Evolutionary conservation across 1,140 invertebrate genomes (phyloP).

Genomic region (Dinoponera quadriceps): DNA sequence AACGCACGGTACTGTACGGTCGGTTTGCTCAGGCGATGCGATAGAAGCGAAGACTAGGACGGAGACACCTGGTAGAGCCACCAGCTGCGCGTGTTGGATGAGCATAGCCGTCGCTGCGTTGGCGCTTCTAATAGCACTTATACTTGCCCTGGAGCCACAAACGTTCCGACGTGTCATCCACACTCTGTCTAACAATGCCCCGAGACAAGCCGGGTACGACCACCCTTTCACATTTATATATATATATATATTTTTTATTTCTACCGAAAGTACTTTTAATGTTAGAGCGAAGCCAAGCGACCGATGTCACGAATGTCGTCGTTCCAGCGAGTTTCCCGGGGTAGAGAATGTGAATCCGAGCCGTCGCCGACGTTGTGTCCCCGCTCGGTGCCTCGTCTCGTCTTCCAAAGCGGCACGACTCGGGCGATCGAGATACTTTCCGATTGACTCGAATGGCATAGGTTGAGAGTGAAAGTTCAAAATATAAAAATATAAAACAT

Average conservation of each 20-base stretch:
- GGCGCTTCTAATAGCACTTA: conserved; percentile 81
- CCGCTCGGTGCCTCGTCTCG: neutral
- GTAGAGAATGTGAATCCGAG: neutral
- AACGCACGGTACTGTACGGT: conserved; percentile 76
- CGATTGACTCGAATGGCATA: neutral
- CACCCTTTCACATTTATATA: conserved; percentile 76
- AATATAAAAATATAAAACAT: too few species aligned
- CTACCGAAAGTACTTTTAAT: conserved; percentile 32
- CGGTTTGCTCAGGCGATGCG: conserved; percentile 77
- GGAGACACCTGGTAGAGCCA: conserved; percentile 79
- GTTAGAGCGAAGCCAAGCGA: neutral
- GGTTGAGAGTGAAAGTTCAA: neutral
- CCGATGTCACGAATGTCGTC: neutral
- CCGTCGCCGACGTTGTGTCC: neutral
- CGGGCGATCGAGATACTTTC: neutral
- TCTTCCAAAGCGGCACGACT: conserved; percentile 2
- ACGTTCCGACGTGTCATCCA: conserved; percentile 77
- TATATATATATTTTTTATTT: conserved; percentile 72
- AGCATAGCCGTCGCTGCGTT: conserved; percentile 78
- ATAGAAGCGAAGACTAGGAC: conserved; percentile 78
- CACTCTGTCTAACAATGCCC: conserved; percentile 81
- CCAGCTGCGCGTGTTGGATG: conserved; percentile 81
- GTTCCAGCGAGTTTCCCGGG: neutral
- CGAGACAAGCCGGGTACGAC: conserved; percentile 83
- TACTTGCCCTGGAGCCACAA: conserved; percentile 83